These are phyloP conservation scores for Coracias cyanogaster DNA, from an alignment of 2,797 vertebrate species.

Conservation along the genomic window DNA sequence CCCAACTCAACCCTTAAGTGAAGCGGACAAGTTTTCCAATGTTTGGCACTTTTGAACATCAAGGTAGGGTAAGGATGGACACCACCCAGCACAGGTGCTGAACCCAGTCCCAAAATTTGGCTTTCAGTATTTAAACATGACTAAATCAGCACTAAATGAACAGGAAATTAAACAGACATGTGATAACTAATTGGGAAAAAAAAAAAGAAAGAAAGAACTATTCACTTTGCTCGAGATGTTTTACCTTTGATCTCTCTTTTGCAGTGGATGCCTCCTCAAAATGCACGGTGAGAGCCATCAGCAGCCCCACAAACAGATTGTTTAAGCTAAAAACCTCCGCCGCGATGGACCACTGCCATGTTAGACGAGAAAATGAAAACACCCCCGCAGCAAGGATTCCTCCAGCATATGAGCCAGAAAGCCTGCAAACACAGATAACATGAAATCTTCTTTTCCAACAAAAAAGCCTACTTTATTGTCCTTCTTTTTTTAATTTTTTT, in stretches of 20 bases:
- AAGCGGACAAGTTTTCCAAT: background rate
- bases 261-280: constrained; percentile 87
- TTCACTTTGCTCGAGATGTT: constrained; percentile 63
- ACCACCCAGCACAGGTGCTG: background rate
- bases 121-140: background rate
- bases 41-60: background rate
- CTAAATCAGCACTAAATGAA: background rate
- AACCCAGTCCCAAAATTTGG: background rate
- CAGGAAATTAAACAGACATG: background rate
- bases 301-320: constrained; percentile 94
- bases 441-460: constrained; percentile 83
- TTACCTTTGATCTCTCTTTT: constrained; percentile 91
- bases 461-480: constrained; percentile 76
- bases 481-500: constrained; percentile 19
- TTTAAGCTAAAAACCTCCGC: constrained; percentile 98
- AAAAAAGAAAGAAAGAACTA: background rate
- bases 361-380: constrained; percentile 93
- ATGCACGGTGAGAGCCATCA: constrained; percentile 86
- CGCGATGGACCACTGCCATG: constrained; percentile 96
- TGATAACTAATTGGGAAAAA: background rate
- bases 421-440: constrained; percentile 88
- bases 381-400: constrained; percentile 92
- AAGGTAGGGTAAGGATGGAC: background rate
- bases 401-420: constrained; percentile 89
- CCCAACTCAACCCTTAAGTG: background rate